Conservation (phyloP, 2,113 vertebrate genomes). For the Urocolius indicus region DNA sequence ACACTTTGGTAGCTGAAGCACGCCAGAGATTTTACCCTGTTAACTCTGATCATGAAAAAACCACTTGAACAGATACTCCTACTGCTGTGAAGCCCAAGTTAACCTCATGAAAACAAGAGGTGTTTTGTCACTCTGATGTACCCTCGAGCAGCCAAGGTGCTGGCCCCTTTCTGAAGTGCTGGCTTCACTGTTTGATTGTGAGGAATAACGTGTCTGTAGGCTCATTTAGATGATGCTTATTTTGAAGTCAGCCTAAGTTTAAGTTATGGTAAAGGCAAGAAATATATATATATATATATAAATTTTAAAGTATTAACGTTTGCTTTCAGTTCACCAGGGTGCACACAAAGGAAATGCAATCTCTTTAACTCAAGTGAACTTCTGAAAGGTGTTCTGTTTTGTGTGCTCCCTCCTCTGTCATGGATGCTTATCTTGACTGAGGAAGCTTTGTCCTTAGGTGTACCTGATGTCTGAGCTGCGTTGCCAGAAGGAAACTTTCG, state of each 20-base stretch:
- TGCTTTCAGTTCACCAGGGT: neutral
- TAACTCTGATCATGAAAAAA: neutral
- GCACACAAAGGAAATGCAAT: neutral
- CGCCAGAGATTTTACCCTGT: neutral
- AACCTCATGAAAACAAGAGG: neutral
- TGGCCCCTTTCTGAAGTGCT: neutral
- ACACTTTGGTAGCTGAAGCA: neutral
- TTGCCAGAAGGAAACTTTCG: neutral
- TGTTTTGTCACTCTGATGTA: neutral
- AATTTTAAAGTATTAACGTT: neutral
- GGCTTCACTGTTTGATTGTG: neutral
- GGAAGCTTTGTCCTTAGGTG: neutral
- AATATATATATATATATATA: too few relatives aligned
- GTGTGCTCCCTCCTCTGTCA: neutral
- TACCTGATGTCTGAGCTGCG: neutral
- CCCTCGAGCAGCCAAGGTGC: neutral
- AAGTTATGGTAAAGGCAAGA: neutral
- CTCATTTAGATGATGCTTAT: neutral
- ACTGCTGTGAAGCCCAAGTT: neutral
- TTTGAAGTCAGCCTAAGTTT: slow-evolving; percentile 19
- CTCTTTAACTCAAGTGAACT: neutral
- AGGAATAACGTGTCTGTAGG: neutral
- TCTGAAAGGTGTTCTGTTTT: neutral
- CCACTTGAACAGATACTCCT: neutral
- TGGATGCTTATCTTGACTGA: neutral